Percentiles rank a stretch among this genome's conserved stretches.
These are phyloP conservation scores for Epinotia brunnichana DNA, from an alignment of 2,888 invertebrate genomes.

Conservation along the genomic window DNA sequence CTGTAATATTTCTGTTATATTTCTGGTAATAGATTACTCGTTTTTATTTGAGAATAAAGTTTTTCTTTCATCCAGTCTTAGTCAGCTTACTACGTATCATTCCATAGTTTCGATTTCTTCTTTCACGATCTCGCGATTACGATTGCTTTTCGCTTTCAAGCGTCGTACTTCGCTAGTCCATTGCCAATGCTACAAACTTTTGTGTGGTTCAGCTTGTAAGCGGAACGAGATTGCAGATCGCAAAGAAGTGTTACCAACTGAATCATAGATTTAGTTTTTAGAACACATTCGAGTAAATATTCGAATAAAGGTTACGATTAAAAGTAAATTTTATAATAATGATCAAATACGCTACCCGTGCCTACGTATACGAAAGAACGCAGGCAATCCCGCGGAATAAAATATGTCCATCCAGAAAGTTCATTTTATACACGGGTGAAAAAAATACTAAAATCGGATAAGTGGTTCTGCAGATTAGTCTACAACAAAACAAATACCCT, in stretches of 20 bases:
- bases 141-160: constrained; percentile 74
- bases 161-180: constrained; percentile 59
- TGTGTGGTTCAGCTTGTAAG: constrained; percentile 53
- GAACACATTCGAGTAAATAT: neutral
- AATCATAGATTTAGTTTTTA: neutral
- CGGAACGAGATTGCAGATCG: neutral
- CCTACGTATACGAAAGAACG: too few species aligned
- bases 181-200: constrained; percentile 61
- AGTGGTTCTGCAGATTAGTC: too few species aligned
- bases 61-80: neutral
- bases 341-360: too few species aligned
- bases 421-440: too few species aligned
- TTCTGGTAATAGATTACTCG: neutral
- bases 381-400: too few species aligned
- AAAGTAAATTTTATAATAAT: too few species aligned
- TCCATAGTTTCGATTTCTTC: constrained; percentile 62
- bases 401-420: too few species aligned
- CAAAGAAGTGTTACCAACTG: neutral
- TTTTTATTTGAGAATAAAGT: neutral
- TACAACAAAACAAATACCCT: too few species aligned
- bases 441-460: too few species aligned
- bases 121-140: constrained; percentile 54
- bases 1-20: too few species aligned
- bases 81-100: constrained; percentile 8
- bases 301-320: neutral